Evolutionary conservation across 2,888 invertebrate species (phyloP).

Genomic region (Panzeria rudis): DNA sequence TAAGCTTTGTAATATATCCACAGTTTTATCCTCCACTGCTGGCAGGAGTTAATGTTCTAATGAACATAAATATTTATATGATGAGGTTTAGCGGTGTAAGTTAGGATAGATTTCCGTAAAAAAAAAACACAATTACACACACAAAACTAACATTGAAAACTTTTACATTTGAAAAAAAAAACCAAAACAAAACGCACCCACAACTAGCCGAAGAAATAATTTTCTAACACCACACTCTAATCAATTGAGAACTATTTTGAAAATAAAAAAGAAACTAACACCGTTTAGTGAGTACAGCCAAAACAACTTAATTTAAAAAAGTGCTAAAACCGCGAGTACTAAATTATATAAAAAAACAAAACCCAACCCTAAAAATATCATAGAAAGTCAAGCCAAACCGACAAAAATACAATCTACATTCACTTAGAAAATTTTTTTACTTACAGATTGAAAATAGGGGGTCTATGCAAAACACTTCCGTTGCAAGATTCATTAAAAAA

Average conservation of each 20-base stretch:
- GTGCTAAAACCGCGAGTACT: not conserved
- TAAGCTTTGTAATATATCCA: too few relatives aligned
- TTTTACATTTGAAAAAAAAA: not conserved
- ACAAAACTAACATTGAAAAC: not conserved
- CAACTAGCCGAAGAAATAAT: not conserved
- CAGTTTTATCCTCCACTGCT: too few relatives aligned
- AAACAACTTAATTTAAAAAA: conserved; percentile 1
- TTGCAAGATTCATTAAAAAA: too few relatives aligned
- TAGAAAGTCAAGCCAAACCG: not conserved
- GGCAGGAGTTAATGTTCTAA: too few relatives aligned
- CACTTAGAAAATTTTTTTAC: not conserved
- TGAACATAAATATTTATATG: not conserved
- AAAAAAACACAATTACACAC: not conserved
- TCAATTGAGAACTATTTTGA: conserved; percentile 7
- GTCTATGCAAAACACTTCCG: too few relatives aligned
- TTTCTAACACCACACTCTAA: conserved; percentile 4
- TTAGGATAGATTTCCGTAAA: conserved; percentile 24
- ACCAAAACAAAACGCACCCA: conserved; percentile 26
- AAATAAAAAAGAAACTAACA: conserved; percentile 3
- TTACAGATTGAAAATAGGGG: too few relatives aligned
- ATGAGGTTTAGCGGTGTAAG: conserved; percentile 9
- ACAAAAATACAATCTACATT: not conserved
- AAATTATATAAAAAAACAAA: not conserved
- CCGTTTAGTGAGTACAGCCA: not conserved
- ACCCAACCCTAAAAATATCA: not conserved